Conservation (phyloP, 2,113 vertebrate genomes). For the Chlamydotis undulata region DNA sequence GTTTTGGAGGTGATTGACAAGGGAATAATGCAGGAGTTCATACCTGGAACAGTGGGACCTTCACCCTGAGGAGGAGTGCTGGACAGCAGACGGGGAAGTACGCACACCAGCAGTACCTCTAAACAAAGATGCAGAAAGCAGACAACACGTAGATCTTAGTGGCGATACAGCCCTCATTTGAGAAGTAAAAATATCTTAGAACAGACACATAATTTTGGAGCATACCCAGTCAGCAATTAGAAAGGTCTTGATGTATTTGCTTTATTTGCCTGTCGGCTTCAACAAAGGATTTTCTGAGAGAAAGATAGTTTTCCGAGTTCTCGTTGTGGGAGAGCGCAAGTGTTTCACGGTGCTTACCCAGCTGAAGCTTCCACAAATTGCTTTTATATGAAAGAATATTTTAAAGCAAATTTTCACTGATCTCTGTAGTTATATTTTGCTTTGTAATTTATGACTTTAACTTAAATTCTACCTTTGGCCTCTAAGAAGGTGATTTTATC, state of each 20-base stretch:
- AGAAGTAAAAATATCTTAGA: not conserved
- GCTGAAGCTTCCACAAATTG: not conserved
- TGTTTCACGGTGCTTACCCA: not conserved
- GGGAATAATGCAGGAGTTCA: not conserved
- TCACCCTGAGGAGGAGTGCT: rapidly evolving
- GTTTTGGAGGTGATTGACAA: not conserved
- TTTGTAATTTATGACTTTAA: not conserved
- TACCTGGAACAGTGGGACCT: not conserved
- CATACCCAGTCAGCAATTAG: not conserved
- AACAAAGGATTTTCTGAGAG: not conserved
- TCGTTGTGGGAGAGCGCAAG: not conserved
- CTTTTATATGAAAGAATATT: not conserved
- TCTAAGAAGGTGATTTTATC: not conserved
- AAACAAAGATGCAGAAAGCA: not conserved
- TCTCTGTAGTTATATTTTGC: not conserved
- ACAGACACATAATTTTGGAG: not conserved
- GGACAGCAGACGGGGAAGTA: not conserved
- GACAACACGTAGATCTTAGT: not conserved
- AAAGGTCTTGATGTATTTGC: not conserved
- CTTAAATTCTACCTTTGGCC: not conserved
- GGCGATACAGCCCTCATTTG: not conserved
- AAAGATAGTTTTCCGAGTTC: not conserved
- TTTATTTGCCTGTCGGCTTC: not conserved
- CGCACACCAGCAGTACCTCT: rapidly evolving
- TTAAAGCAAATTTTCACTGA: not conserved